phyloP scores from a whole-genome alignment of 2,888 invertebrate species.

The Drosophila suboccidentalis region DNA sequence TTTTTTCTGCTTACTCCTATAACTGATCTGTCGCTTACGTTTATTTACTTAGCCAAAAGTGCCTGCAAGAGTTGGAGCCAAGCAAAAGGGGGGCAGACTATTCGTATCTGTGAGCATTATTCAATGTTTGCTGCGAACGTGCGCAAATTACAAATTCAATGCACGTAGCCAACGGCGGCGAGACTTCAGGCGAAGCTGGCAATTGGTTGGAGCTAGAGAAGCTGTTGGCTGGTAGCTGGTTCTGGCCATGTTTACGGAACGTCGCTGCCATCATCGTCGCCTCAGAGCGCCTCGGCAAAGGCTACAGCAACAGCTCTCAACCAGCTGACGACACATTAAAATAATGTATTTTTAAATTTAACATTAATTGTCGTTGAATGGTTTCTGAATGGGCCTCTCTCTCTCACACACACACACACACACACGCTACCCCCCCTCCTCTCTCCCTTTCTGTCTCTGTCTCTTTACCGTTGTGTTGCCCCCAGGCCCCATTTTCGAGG shows the following conservation, averaged over 20 bases:
- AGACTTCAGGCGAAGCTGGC: slow-evolving; percentile 34
- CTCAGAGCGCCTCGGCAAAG: slow-evolving; percentile 21
- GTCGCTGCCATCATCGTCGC: slow-evolving; percentile 61
- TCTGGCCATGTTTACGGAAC: slow-evolving; percentile 58
- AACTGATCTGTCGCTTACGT: slow-evolving; percentile 45
- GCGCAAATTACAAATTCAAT: slow-evolving; percentile 82
- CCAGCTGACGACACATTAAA: slow-evolving; percentile 78
- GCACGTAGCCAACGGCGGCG: slow-evolving; percentile 72
- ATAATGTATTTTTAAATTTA: slow-evolving; percentile 82
- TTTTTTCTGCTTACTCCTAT: neutral
- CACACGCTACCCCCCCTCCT: neutral
- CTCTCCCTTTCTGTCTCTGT: neutral
- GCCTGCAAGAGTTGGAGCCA: slow-evolving; percentile 35
- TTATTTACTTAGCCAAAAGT: slow-evolving; percentile 76
- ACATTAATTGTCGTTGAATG: slow-evolving; percentile 80
- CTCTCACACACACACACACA: slow-evolving; percentile 1
- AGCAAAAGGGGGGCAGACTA: slow-evolving; percentile 28
- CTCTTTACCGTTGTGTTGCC: slow-evolving; percentile 12
- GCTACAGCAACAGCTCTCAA: slow-evolving; percentile 44
- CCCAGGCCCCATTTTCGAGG: neutral
- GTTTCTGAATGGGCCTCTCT: slow-evolving; percentile 59
- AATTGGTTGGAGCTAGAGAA: slow-evolving; percentile 1
- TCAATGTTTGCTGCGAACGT: slow-evolving; percentile 80
- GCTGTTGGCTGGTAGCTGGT: slow-evolving; percentile 31
- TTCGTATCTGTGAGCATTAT: slow-evolving; percentile 77